phyloP scores from a whole-genome alignment of 2,113 vertebrate species.

The Apodemus speciosus region DNA sequence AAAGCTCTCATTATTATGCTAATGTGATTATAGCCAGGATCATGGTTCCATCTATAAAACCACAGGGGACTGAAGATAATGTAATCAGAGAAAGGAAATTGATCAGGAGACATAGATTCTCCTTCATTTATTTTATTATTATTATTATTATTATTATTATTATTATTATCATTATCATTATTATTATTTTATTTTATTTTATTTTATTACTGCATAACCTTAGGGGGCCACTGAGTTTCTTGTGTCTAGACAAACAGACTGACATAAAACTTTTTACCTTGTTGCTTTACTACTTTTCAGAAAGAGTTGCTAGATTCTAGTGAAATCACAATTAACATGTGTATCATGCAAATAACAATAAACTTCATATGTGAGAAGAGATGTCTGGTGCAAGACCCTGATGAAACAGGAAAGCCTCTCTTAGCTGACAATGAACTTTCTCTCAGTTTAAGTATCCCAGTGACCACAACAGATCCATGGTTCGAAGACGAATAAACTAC shows the following conservation, averaged over 20 bases:
- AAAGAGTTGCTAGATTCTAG: not conserved
- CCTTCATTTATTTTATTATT: not conserved
- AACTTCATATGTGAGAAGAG: not conserved
- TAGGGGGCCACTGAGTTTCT: not conserved
- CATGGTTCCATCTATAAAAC: not conserved
- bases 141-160: not conserved
- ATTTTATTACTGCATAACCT: not conserved
- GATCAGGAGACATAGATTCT: not conserved
- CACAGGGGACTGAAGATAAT: not conserved
- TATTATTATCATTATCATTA: not conserved
- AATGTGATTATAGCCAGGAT: not conserved
- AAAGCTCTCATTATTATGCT: not conserved
- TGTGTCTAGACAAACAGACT: not conserved
- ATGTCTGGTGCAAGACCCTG: not conserved
- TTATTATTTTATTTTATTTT: not conserved
- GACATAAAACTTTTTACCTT: not conserved
- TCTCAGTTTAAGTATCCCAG: not conserved
- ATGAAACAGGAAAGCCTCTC: not conserved
- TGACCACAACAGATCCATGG: not conserved
- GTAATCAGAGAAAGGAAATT: not conserved
- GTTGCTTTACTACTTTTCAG: not conserved
- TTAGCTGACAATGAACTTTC: not conserved
- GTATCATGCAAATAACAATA: not conserved
- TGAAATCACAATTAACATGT: not conserved
- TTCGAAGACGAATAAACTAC: slow-evolving; percentile 7